Base-by-base conservation (phyloP, 2,797 vertebrate species). In the Enteromius trimaculatus region DNA sequence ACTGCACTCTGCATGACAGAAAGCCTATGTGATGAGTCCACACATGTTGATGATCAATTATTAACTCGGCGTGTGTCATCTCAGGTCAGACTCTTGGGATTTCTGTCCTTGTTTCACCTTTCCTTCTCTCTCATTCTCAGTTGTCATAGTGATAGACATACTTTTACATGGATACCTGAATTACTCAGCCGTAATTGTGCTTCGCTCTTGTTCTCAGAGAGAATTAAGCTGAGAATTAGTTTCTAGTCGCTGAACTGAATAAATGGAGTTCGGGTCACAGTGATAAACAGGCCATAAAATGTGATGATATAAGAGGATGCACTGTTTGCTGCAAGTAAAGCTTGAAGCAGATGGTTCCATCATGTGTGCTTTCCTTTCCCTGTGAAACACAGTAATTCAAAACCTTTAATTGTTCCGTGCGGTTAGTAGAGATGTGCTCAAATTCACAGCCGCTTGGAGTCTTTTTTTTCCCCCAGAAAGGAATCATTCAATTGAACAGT, bases 11-110 rank as follows among this genome's bases (percentile, higher is more conserved):
- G 55, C 79, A 72, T 81, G 58, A 74, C 53, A 31, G 55, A 44
- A 21, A 70, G 49, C 23, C 44, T 53, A 34, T 44, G 79, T 62
- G 68, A 72, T 31, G 39, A 60, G 39, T 44, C 14, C 69, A 81
- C 79, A 74, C 58, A 64, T 74, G 69, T 65, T 74, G 29, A 74
- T 72, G 17, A 74, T 74, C 29, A 72, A 81, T 81, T 72, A 81
- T 74, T 74, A 23, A 81, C 26, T 71, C 7, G 1, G 6, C 14
- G 5, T 44, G 69, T 49, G 80, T 81, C 70, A 64, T 71, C 39
- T 81, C 13, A 37, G 80, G 42, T 62, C 69, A 74, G 39, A 72
- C 79, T 80, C 66, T 58, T 17, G 53, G 37, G 34, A 51, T 79
- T 62, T 81, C 37, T 49, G 26, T 72, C 69, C 79, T 81, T 23